These are phyloP conservation scores for Esperia sulphurella DNA, from an alignment of 2,888 invertebrate genomes.

Conservation along the genomic window DNA sequence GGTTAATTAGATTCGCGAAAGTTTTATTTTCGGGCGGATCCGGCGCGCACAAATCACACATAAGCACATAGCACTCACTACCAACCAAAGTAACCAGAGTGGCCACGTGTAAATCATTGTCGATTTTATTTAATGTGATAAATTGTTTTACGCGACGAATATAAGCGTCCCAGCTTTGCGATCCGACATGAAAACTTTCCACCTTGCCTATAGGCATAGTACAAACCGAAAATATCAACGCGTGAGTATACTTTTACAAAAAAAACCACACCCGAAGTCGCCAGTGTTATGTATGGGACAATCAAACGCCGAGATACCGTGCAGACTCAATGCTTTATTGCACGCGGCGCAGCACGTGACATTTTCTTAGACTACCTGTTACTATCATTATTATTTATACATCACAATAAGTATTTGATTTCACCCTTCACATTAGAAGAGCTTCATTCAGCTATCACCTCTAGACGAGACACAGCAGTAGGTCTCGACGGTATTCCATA, in stretches of 20 bases:
- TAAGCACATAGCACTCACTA: constrained; percentile 3
- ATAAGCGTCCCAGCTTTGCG: constrained; percentile 7
- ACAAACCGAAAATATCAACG: not conserved
- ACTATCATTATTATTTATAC: no score
- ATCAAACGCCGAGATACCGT: not conserved
- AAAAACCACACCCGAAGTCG: not conserved
- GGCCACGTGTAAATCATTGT: constrained; percentile 3
- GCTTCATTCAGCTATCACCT: no score
- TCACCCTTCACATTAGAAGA: no score
- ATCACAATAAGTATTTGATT: no score
- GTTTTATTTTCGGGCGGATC: constrained; percentile 4
- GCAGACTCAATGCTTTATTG: no score
- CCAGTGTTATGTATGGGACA: not conserved
- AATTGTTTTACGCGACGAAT: constrained; percentile 11
- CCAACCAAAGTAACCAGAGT: constrained; percentile 10
- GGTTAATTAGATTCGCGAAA: constrained; percentile 1
- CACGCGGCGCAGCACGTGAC: no score
- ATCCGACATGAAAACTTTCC: constrained; percentile 4
- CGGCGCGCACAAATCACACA: constrained; percentile 11
- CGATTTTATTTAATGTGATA: constrained; percentile 2
- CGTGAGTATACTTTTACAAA: not conserved
- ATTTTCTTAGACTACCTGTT: no score
- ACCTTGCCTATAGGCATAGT: constrained; percentile 9
- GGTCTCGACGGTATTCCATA: no score
- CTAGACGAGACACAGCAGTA: no score